Percentiles rank a stretch among this genome's conserved stretches.
phyloP scores from a whole-genome alignment of 2,888 invertebrate species.

The Aspidiotus rigidus region DNA sequence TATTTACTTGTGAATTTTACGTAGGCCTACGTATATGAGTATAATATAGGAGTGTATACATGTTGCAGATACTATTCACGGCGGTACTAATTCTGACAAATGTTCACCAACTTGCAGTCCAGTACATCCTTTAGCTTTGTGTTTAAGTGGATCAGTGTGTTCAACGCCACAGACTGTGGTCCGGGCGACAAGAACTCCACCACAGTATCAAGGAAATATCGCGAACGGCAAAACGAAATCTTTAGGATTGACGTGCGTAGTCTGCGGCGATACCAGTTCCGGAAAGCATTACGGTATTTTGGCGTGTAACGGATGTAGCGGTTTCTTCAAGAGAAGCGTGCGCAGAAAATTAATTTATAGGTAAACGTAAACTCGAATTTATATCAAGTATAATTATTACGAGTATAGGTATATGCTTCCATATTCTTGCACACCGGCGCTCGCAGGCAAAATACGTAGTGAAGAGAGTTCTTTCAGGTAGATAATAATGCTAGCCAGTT shows the following conservation, averaged over 20 bases:
- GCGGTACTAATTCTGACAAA: slow-evolving; percentile 35
- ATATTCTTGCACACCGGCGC: too few species aligned
- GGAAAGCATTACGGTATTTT: slow-evolving; percentile 97
- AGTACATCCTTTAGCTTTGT: slow-evolving; percentile 51
- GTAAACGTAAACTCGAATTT: slow-evolving; percentile 46
- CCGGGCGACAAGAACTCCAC: slow-evolving; percentile 52
- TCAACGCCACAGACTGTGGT: slow-evolving; percentile 49
- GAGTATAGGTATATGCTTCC: too few species aligned
- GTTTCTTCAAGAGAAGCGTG: slow-evolving; percentile 96
- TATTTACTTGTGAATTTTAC: too few species aligned
- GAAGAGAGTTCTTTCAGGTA: too few species aligned
- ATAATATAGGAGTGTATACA: background rate
- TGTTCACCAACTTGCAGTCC: slow-evolving; percentile 39
- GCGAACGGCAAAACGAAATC: slow-evolving; percentile 48
- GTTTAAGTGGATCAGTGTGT: slow-evolving; percentile 43
- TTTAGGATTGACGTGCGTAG: slow-evolving; percentile 81
- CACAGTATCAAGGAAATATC: slow-evolving; percentile 41
- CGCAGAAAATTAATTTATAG: slow-evolving; percentile 93
- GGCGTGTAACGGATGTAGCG: slow-evolving; percentile 98
- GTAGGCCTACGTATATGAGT: background rate
- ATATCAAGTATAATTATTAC: too few species aligned
- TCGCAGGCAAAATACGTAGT: too few species aligned
- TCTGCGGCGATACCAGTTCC: slow-evolving; percentile 93
- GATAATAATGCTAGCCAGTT: too few species aligned
- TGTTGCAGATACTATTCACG: slow-evolving; percentile 32